Percentiles rank a stretch among this genome's conserved stretches.
phyloP scores from a whole-genome alignment of 2,113 vertebrate species.

The Muntiacus reevesi region DNA sequence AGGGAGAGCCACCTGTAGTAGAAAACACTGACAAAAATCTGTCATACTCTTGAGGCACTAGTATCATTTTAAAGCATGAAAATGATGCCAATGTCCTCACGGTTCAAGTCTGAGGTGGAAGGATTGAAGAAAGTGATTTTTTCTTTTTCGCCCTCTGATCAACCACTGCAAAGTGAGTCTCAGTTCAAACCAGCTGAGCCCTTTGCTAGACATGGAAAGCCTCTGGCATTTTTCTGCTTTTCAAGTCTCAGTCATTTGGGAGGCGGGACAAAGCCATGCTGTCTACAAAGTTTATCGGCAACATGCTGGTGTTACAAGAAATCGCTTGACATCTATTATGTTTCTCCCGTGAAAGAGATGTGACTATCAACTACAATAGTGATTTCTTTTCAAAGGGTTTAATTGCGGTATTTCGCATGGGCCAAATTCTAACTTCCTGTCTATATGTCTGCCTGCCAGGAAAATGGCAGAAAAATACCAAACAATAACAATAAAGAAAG shows the following conservation, averaged over 20 bases:
- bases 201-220: slow-evolving; percentile 41
- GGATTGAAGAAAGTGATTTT: slow-evolving; percentile 32
- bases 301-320: slow-evolving; percentile 29
- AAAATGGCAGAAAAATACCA: slow-evolving; percentile 51
- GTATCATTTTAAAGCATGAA: slow-evolving; percentile 19
- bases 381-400: slow-evolving; percentile 64
- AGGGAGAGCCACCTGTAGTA: not conserved
- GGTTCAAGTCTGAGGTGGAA: slow-evolving; percentile 41
- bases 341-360: slow-evolving; percentile 44
- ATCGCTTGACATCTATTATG: slow-evolving; percentile 46
- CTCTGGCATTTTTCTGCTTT: slow-evolving; percentile 59
- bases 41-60: not conserved
- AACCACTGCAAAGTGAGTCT: slow-evolving; percentile 22
- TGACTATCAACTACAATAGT: slow-evolving; percentile 15
- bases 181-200: slow-evolving; percentile 46
- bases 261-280: slow-evolving; percentile 39
- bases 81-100: slow-evolving; percentile 32
- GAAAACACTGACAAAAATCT: slow-evolving; percentile 37
- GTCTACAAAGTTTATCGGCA: slow-evolving; percentile 55
- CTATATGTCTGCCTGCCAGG: slow-evolving; percentile 15
- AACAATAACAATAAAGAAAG: slow-evolving; percentile 31
- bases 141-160: slow-evolving; percentile 41
- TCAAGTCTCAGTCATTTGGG: slow-evolving; percentile 43
- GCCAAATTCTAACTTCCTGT: slow-evolving; percentile 39
- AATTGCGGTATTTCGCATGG: slow-evolving; percentile 60